A percentile compares a stretch with the other conserved stretches of the same genome.
Conservation (phyloP, 2,797 vertebrate genomes). For the Ciconia nigra region DNA sequence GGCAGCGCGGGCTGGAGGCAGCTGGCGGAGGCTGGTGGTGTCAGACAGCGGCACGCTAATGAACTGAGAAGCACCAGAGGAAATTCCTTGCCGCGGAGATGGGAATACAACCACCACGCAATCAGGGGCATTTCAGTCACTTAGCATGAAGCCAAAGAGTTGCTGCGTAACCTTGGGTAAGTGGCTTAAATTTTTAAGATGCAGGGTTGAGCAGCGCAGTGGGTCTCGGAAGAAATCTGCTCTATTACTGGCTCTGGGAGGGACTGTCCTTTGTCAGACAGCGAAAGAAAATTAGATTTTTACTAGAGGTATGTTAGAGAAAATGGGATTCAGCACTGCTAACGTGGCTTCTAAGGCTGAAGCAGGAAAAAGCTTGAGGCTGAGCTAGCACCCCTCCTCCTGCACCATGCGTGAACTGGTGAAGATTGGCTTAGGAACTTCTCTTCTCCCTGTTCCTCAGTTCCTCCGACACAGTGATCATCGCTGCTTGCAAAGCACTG, state of each 20-base stretch:
- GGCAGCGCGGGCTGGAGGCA: background rate
- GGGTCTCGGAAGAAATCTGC: background rate
- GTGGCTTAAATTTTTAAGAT: background rate
- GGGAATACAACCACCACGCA: background rate
- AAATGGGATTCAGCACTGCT: background rate
- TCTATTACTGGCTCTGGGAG: background rate
- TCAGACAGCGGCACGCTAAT: background rate
- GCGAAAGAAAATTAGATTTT: background rate
- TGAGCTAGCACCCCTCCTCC: background rate
- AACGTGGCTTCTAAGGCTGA: background rate
- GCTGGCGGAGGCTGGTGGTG: conserved; percentile 18
- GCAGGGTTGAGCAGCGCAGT: background rate
- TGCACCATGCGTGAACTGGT: background rate
- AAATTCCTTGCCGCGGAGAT: background rate
- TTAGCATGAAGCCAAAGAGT: background rate
- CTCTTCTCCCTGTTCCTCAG: background rate
- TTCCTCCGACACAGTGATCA: background rate
- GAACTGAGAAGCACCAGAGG: conserved; percentile 5
- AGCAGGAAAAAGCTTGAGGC: background rate
- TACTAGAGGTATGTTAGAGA: background rate
- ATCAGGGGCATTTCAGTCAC: background rate
- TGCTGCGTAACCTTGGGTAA: background rate
- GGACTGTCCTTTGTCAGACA: background rate
- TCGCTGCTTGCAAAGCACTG: background rate
- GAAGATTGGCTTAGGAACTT: background rate